phyloP scores from a whole-genome alignment of 2,797 vertebrate species.

The Sus cebifrons region DNA sequence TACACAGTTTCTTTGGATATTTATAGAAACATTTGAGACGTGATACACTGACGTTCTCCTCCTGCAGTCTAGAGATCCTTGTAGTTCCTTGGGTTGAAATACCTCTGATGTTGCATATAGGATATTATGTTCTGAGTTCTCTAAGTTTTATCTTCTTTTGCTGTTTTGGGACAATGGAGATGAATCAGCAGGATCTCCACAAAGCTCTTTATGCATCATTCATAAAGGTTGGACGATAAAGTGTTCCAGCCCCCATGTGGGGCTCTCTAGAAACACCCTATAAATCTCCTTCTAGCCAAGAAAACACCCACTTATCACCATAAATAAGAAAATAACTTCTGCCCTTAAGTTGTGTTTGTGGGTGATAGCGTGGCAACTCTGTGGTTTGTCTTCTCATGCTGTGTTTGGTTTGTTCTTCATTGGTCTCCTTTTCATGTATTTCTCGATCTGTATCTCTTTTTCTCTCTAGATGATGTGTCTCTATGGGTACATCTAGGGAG shows the following conservation, averaged over 20 bases:
- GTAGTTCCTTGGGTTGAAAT: background rate
- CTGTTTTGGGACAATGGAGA: background rate
- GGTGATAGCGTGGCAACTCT: fast-evolving
- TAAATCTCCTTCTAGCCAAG: background rate
- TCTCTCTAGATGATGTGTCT: background rate
- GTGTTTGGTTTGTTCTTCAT: background rate
- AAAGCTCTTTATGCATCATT: background rate
- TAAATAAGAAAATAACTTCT: background rate
- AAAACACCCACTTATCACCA: background rate
- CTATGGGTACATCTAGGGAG: background rate
- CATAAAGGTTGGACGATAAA: background rate
- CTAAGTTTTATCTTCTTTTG: background rate
- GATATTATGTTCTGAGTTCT: background rate
- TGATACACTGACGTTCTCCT: background rate
- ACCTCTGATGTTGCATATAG: fast-evolving
- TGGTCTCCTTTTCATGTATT: background rate
- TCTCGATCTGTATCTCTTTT: background rate
- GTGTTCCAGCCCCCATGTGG: background rate
- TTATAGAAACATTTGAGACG: too few relatives aligned
- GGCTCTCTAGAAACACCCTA: background rate
- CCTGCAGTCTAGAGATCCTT: background rate
- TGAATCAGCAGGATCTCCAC: background rate
- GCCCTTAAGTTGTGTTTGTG: background rate
- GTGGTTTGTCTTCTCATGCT: fast-evolving
- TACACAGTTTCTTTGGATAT: background rate